Base-by-base conservation (phyloP, 2,888 invertebrate species). In the Eristalis tenax region DNA sequence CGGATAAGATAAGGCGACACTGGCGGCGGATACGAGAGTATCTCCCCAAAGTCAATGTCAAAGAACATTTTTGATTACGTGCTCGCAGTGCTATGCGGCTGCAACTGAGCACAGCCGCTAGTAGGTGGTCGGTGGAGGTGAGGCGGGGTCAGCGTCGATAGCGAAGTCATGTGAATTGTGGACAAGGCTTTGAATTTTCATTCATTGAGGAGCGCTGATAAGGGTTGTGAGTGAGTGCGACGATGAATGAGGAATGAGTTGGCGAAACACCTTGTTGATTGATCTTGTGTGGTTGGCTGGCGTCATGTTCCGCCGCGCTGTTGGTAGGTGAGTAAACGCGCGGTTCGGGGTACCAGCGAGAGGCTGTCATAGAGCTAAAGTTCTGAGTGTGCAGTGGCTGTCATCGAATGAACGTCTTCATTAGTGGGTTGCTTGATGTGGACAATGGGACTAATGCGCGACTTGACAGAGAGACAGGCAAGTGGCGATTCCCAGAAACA, bases 41-140 rank as follows among this genome's bases (percentile, higher is more conserved):
- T 70, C 81, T 78, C 69, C 65, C 73, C 86, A 86, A 86, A 86
- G 86, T 86, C 86, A 82, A 86, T 86, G 86, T 79, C 86, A 86
- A 86, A 70, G 78, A 74, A 82, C 82, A 71, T 77, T 59, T 81
- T 77, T 65, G 83, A 83, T 83, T 79, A 59, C 43, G 40, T 59
- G 57, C 11, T 40, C 3, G 66, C 32, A 26, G 61, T 77, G 56
- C n/a, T 59, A 26, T 59, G 59, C 26, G 23, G 23, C 59, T 26
- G 59, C 59, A 13, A 13, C 59, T 23, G 59, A 23, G 10, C 63
- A 26, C 32, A 32, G 32, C 32, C 32, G 1, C 32, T 50, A 43
- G 26, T 64, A 13, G 11, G 13, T 13, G 38, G 13, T 32, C 32
- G 32, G 64, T 23, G 23, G 56, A 63, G 80, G 68, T 43, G 73